Evolutionary conservation across 1,140 invertebrate genomes (phyloP).

Genomic region (Dryas iulia): DNA sequence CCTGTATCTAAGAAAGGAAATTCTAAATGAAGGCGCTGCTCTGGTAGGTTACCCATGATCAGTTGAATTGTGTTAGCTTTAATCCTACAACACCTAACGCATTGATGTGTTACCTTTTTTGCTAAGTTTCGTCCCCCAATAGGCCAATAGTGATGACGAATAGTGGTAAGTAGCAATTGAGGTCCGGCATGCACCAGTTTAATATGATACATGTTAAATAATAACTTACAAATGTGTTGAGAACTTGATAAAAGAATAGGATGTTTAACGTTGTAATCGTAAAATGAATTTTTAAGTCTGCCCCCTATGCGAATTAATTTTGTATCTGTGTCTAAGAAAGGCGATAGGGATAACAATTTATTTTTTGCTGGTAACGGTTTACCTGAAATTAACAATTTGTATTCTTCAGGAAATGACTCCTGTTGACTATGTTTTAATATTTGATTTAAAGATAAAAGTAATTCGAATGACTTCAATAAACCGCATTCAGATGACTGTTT

Average conservation of each 20-base stretch:
- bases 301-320: constrained; percentile 30
- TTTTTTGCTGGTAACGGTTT: constrained; percentile 17
- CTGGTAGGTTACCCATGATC: constrained; percentile 37
- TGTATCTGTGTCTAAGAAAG: constrained; percentile 23
- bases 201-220: constrained; percentile 21
- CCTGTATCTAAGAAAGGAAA: constrained; percentile 36
- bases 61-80: constrained; percentile 21
- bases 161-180: constrained; percentile 22
- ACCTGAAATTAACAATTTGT: too few relatives aligned
- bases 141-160: constrained; percentile 33
- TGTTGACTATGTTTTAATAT: too few relatives aligned
- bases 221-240: constrained; percentile 24
- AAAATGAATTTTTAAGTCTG: constrained; percentile 33
- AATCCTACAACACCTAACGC: constrained; percentile 19
- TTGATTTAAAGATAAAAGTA: too few relatives aligned
- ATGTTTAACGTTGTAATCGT: constrained; percentile 31
- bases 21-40: constrained; percentile 15
- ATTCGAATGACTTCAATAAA: too few relatives aligned
- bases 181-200: constrained; percentile 28
- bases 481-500: too few relatives aligned
- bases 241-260: constrained; percentile 28
- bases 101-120: constrained; percentile 6
- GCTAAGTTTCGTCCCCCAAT: constrained; percentile 31
- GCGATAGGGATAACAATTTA: constrained; percentile 15
- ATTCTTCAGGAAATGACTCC: too few relatives aligned